Conservation (phyloP, 2,797 vertebrate species). For the Scyliorhinus canicula region DNA sequence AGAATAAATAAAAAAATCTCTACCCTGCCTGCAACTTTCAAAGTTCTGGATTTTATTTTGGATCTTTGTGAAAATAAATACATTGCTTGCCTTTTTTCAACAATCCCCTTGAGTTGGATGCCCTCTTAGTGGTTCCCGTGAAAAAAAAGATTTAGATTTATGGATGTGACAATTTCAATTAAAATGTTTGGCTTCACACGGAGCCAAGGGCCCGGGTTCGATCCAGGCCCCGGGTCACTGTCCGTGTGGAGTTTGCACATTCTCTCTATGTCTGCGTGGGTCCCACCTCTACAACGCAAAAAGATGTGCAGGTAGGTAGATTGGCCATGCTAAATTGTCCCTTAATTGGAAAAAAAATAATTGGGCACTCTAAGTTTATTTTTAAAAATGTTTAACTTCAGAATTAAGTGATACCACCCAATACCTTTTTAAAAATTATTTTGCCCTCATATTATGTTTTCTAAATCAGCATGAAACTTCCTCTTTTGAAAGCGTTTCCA, state of each 20-base stretch:
- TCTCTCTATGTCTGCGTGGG: no score
- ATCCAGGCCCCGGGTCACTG: no score
- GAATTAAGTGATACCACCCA: not conserved
- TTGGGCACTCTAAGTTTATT: no score
- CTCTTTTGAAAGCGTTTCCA: not conserved
- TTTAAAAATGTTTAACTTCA: not conserved
- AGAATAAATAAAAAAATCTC: not conserved
- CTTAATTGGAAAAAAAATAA: no score
- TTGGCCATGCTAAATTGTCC: no score
- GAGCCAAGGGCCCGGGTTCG: no score
- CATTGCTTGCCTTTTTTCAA: not conserved
- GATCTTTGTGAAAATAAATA: not conserved
- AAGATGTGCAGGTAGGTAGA: no score
- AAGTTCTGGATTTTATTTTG: not conserved
- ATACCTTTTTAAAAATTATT: not conserved
- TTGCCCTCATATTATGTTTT: not conserved
- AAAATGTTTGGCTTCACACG: no score
- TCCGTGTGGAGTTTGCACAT: no score
- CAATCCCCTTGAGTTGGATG: not conserved
- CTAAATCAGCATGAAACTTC: not conserved
- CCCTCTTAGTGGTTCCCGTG: not conserved
- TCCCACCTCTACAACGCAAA: no score
- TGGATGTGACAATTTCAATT: not conserved
- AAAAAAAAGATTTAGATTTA: not conserved
- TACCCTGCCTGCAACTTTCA: not conserved